Base-by-base conservation (phyloP, 2,113 vertebrate genomes). In the Alexandromys fortis region DNA sequence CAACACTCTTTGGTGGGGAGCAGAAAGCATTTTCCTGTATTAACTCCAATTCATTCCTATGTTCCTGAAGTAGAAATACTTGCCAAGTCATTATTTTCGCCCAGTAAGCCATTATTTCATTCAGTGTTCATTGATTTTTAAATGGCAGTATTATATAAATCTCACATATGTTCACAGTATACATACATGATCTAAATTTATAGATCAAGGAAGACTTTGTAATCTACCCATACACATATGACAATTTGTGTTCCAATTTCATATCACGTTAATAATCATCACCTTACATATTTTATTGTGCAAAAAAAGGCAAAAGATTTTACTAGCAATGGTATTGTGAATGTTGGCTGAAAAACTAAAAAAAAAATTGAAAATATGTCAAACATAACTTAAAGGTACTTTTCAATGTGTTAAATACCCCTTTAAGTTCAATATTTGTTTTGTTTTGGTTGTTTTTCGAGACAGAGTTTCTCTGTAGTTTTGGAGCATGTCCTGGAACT, bases 81-180 rank as follows among this genome's bases (percentile, higher is more conserved):
- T 91, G 30, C n/a, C 86, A 89, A 94, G 79, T 85, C 19, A 68
- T 93, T 88, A 76, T 87, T 94, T 92, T 85, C 63, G 86, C 28
- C 73, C 86, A 89, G 26, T 22, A 88, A 89, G 68, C 79, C 13
- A 82, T 90, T 76, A 86, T 21, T 97, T 90, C 52, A 73, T 30
- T 76, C 70, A 81, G 61, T 81, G 70, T 91, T 70, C 30, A 94
- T 91, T 92, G 30, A 67, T 16, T 26, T 47, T 22, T 49, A 73
- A 93, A 73, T 67, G 68, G 35, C 26, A 68, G 30, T 42, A 9
- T 17, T 38, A 90, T 30, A 58, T 0, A n/a, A 89, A 92, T 90
- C 76, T 49, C 52, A 67, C 24, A 21, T 3, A 55, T 55, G 73
- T 30, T 55, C 30, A 90, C 4, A 90, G 2, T 58, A 3, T 4